Conservation (phyloP, 2,113 vertebrate genomes). For the Onychostruthus taczanowskii region DNA sequence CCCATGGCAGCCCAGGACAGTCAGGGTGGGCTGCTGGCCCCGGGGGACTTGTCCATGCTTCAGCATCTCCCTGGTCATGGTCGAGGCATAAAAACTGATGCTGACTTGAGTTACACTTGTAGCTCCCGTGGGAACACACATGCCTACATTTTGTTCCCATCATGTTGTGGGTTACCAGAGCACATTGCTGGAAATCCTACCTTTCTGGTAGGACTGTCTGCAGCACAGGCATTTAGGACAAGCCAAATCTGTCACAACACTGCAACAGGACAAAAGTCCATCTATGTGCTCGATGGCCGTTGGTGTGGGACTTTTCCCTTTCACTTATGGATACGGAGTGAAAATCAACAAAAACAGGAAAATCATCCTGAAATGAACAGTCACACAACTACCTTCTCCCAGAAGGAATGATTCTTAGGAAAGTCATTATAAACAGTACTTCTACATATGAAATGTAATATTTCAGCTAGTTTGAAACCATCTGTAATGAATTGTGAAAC, state of each 20-base stretch:
- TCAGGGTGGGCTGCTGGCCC: background rate
- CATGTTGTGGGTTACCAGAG: background rate
- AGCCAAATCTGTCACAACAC: background rate
- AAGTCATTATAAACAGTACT: background rate
- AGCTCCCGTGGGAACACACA: fast-evolving
- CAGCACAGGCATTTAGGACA: background rate
- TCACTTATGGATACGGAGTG: background rate
- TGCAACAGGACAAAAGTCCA: background rate
- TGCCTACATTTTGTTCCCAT: background rate
- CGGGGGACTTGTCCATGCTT: background rate
- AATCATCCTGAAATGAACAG: background rate
- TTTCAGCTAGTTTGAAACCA: background rate
- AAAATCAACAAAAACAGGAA: background rate
- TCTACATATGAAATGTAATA: background rate
- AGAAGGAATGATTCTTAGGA: background rate
- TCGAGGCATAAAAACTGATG: background rate
- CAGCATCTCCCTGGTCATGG: background rate
- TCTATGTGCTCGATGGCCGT: background rate
- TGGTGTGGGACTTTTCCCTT: background rate
- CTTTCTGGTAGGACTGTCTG: background rate
- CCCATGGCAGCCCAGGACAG: background rate
- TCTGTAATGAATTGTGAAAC: background rate
- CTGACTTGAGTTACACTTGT: fast-evolving
- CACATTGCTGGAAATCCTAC: background rate
- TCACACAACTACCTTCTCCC: background rate